These are phyloP conservation scores for Phlogophora meticulosa DNA, from an alignment of 2,888 invertebrate genomes.

Conservation along the genomic window DNA sequence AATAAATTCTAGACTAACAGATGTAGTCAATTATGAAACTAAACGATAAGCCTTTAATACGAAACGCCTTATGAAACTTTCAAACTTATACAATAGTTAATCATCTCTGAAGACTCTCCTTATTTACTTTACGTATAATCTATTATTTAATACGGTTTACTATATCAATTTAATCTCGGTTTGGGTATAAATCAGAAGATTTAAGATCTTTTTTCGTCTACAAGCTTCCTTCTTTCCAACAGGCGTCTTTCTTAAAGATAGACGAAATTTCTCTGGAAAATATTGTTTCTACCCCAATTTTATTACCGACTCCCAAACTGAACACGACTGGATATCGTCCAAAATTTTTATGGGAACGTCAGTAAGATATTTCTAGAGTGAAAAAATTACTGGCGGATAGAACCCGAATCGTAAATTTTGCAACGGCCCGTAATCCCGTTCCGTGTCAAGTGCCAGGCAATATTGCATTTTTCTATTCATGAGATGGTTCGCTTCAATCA, in stretches of 20 bases:
- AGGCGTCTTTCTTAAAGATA: slow-evolving; percentile 6
- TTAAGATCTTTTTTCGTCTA: background rate
- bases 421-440: slow-evolving; percentile 57
- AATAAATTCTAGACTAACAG: background rate
- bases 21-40: background rate
- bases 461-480: slow-evolving; percentile 73
- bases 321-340: slow-evolving; percentile 50
- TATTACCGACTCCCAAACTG: slow-evolving; percentile 28
- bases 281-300: slow-evolving; percentile 11
- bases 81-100: too few relatives aligned
- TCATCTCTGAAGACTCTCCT: too few relatives aligned
- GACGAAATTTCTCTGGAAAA: slow-evolving; percentile 7
- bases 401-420: slow-evolving; percentile 67
- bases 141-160: background rate
- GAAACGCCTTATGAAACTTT: too few relatives aligned
- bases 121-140: too few relatives aligned
- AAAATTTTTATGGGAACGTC: slow-evolving; percentile 44
- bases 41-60: too few relatives aligned
- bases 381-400: slow-evolving; percentile 49
- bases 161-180: background rate
- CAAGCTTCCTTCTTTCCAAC: too few relatives aligned
- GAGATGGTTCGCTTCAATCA: slow-evolving; percentile 68
- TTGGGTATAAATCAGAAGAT: background rate
- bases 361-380: slow-evolving; percentile 38
- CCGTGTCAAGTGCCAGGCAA: slow-evolving; percentile 67